These are phyloP conservation scores for Callocephalon fimbriatum DNA, from an alignment of 2,113 vertebrate genomes.

Conservation along the genomic window DNA sequence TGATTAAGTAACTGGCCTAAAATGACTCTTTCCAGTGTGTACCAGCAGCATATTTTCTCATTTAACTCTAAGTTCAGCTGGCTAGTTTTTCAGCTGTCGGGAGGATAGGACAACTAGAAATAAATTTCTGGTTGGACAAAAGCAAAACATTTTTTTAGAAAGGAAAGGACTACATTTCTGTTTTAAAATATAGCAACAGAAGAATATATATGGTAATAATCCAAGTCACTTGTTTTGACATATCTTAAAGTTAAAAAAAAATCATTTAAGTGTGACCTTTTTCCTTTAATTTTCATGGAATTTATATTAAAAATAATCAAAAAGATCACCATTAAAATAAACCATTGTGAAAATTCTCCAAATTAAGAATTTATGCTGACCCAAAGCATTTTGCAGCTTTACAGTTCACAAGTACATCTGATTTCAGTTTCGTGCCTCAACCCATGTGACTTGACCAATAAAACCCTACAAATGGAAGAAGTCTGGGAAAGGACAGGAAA, in stretches of 20 bases:
- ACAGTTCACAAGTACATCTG: not conserved
- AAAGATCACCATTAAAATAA: not conserved
- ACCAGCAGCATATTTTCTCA: not conserved
- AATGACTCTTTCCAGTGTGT: not conserved
- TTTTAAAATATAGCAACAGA: not conserved
- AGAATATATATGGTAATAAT: not conserved
- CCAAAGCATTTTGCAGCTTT: not conserved
- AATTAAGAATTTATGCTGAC: not conserved
- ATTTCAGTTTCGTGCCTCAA: not conserved
- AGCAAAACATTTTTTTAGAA: not conserved
- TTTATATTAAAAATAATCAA: not conserved
- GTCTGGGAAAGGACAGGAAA: not conserved
- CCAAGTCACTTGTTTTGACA: not conserved
- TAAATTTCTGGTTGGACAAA: not conserved
- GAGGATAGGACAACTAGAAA: not conserved
- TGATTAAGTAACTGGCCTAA: not conserved
- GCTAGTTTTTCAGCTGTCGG: not conserved
- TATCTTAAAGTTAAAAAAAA: not conserved
- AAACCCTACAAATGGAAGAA: not conserved
- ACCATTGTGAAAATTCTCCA: not conserved
- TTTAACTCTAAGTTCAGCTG: not conserved
- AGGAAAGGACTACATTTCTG: not conserved
- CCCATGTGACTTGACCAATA: not conserved
- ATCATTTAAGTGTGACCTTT: not conserved
- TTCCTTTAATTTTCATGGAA: not conserved